Base-by-base conservation (phyloP, 2,113 vertebrate genomes). In the Nicator chloris region DNA sequence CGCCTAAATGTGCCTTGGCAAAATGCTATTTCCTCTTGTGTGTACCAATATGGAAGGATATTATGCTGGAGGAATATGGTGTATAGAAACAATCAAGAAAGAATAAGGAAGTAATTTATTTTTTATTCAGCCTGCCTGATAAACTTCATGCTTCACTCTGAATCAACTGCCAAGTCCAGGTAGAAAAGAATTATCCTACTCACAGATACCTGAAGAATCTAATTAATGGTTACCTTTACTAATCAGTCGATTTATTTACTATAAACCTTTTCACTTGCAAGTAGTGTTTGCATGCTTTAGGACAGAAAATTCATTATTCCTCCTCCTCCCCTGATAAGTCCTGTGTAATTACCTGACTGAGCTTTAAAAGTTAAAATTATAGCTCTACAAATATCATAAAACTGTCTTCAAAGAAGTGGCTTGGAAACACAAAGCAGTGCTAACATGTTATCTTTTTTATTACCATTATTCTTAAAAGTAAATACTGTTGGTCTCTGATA, bases 371-470 rank as follows among this genome's bases (percentile, higher is more conserved):
- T 73, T 35, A 85, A 87, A 87, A 50, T 64, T 40, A 30, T 1
- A 88, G 8, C 22, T 59, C 26, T 54, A n/a, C 22, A 69, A 77
- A 63, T 7, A 47, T 63, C 13, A 30, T 37, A 54, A 70, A 88
- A 60, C 27, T 24, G 6, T n/a, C 57, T 57, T 70, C 42, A 57
- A 66, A 60, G 30, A 65, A 35, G 23, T 39, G 15, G 4, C n/a
- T 63, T 5, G 1, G 23, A 88, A 85, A 49, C 27, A 57, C 2
- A 4, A 70, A 82, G 21, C 15, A 65, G 27, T 35, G 47, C 13
- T 30, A n/a, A 56, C 0, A 0, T 2, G 2, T 59, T 68, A 33
- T 18, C 26, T 63, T 63, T 76, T 57, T 44, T 20, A 17, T 33
- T 37, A 12, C 33, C 45, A 21, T 56, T 56, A 39, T 53, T 51